A percentile compares a stretch with the other conserved stretches of the same genome.
These are phyloP conservation scores for Thermophis baileyi DNA, from an alignment of 2,113 vertebrate genomes.

Conservation along the genomic window DNA sequence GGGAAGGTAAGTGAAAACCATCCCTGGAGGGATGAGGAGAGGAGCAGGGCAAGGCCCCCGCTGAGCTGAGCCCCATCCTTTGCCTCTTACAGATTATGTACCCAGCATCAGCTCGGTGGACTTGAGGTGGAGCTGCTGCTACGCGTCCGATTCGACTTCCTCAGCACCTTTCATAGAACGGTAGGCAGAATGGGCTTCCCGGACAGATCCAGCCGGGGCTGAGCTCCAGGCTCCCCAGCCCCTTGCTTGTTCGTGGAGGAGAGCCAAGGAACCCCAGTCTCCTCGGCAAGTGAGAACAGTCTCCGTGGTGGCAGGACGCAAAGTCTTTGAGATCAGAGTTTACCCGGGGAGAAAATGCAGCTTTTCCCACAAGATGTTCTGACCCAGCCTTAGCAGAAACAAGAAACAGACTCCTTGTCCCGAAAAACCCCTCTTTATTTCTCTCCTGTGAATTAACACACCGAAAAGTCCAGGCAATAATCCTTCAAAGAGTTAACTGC, in stretches of 20 bases:
- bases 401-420: too few species aligned
- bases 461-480: too few species aligned
- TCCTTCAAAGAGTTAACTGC: too few species aligned
- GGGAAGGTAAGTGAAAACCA: too few species aligned
- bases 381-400: too few species aligned
- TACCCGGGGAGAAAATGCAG: background rate
- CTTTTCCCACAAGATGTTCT: too few species aligned
- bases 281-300: background rate
- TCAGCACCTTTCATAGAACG: slow-evolving; percentile 84
- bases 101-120: slow-evolving; percentile 85
- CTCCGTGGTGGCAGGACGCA: background rate
- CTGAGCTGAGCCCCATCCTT: background rate
- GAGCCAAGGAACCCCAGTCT: too few species aligned
- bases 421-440: too few species aligned
- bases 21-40: too few species aligned
- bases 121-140: slow-evolving; percentile 88
- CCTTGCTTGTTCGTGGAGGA: background rate
- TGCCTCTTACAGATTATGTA: slow-evolving; percentile 78
- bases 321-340: background rate
- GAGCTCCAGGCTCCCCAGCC: too few species aligned
- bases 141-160: slow-evolving; percentile 82
- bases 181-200: slow-evolving; percentile 52
- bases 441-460: too few species aligned
- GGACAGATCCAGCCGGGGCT: too few species aligned
- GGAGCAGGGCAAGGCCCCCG: background rate